phyloP scores from a whole-genome alignment of 2,888 invertebrate species.

The Torymus texanus region DNA sequence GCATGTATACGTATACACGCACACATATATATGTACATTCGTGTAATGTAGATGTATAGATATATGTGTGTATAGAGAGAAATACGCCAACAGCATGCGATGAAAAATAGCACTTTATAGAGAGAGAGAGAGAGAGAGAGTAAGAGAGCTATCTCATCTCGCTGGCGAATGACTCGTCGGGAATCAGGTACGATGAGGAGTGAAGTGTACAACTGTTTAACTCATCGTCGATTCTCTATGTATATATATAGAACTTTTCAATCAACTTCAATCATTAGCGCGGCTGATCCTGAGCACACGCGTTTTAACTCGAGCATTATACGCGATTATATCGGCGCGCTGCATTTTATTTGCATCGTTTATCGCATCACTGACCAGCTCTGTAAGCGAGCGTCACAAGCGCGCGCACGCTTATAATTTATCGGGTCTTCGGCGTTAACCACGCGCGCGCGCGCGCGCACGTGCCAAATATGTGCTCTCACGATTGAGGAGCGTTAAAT shows the following conservation, averaged over 20 bases:
- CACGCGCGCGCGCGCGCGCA: no score
- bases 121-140: no score
- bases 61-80: background rate
- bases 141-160: background rate
- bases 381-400: background rate
- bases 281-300: no score
- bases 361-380: background rate
- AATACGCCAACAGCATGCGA: background rate
- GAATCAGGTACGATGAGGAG: background rate
- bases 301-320: constrained; percentile 8
- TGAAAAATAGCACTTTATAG: constrained; percentile 29
- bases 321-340: background rate
- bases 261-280: constrained; percentile 15
- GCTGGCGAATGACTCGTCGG: background rate
- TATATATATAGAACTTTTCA: constrained; percentile 13
- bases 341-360: constrained; percentile 12
- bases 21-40: background rate
- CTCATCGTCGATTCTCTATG: no score
- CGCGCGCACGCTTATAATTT: background rate
- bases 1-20: background rate
- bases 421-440: background rate
- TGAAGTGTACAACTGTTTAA: no score
- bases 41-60: background rate
- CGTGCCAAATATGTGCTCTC: background rate
- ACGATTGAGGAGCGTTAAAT: constrained; percentile 12